phyloP scores from a whole-genome alignment of 2,113 vertebrate species.

The Tricholaema leucomelas region DNA sequence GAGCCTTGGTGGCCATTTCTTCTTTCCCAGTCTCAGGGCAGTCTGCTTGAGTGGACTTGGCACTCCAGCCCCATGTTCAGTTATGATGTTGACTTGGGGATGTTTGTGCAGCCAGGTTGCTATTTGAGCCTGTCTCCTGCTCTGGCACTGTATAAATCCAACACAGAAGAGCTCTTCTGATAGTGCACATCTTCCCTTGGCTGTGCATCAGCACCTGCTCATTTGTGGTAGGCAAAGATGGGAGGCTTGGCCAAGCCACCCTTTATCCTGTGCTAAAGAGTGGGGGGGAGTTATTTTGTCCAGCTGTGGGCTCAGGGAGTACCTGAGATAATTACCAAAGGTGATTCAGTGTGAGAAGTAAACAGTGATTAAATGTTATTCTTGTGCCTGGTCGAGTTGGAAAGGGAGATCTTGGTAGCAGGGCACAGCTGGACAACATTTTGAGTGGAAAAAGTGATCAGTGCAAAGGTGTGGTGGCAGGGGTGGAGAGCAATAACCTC shows the following conservation, averaged over 20 bases:
- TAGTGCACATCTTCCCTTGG: background rate
- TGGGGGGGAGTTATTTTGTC: background rate
- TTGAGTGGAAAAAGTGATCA: slow-evolving; percentile 6
- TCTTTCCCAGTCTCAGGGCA: background rate
- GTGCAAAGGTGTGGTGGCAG: background rate
- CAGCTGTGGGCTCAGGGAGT: background rate
- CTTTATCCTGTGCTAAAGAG: background rate
- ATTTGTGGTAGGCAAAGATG: background rate
- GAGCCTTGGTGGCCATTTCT: background rate
- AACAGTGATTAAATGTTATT: background rate
- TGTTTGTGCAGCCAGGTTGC: slow-evolving; percentile 19
- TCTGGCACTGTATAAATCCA: background rate
- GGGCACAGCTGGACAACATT: background rate
- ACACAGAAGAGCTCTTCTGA: background rate
- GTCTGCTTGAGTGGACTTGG: background rate
- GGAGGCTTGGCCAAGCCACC: background rate
- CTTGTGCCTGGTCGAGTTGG: background rate
- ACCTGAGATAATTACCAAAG: background rate
- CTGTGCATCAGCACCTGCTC: background rate
- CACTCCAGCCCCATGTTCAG: background rate
- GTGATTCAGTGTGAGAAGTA: background rate
- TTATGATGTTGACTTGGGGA: slow-evolving; percentile 2
- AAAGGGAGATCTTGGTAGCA: background rate
- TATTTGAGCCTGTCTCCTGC: background rate
- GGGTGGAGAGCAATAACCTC: background rate